Evolutionary conservation across 1,140 invertebrate species (phyloP).

Genomic region (honey bee (Apis mellifera)): Amel_HAv3.1 CM009936.2:2837501-2838000

Average conservation of each 20-base stretch:
- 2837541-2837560: background rate
- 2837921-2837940: background rate
- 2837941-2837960: background rate
- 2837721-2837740: conserved; percentile 46
- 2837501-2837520: background rate
- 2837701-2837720: conserved; percentile 26
- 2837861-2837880: background rate
- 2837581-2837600: conserved; percentile 65
- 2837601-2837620: conserved; percentile 63
- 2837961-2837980: conserved; percentile 32
- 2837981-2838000: background rate
- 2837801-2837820: conserved; percentile 44
- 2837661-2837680: conserved; percentile 66
- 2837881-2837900: conserved; percentile 11
- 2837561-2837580: conserved; percentile 35
- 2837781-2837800: conserved; percentile 39
- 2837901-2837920: background rate
- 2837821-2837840: background rate
- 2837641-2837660: conserved; percentile 59
- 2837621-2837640: conserved; percentile 58
- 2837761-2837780: conserved; percentile 61
- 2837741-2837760: conserved; percentile 56
- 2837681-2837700: conserved; percentile 36
- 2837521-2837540: background rate
- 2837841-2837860: background rate